phyloP scores from a whole-genome alignment of 2,888 invertebrate species.

The Rambutsinella grinnellia region DNA sequence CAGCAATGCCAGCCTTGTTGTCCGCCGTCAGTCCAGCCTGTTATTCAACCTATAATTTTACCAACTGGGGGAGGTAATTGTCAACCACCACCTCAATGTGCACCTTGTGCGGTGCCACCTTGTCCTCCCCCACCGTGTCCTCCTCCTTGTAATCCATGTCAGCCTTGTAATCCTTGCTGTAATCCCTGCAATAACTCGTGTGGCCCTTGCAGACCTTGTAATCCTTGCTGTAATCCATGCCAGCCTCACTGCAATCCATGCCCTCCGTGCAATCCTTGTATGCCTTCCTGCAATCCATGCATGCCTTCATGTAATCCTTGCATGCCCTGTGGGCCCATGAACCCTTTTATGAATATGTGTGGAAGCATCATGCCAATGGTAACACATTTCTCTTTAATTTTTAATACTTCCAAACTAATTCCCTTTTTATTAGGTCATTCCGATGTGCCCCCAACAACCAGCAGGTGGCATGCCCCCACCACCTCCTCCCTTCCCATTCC shows the following conservation, averaged over 20 bases:
- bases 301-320: constrained; percentile 25
- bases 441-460: constrained; percentile 45
- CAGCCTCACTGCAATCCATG: constrained; percentile 3
- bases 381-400: too few species aligned
- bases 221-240: constrained; percentile 18
- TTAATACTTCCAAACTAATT: neutral
- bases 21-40: constrained; percentile 34
- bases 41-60: constrained; percentile 57
- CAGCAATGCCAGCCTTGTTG: neutral
- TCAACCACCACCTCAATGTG: constrained; percentile 2
- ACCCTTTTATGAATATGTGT: constrained; percentile 34
- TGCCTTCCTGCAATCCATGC: constrained; percentile 13
- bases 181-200: constrained; percentile 32
- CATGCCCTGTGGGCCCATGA: constrained; percentile 21
- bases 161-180: constrained; percentile 17
- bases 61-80: constrained; percentile 2
- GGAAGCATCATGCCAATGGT: constrained; percentile 43
- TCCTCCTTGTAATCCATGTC: constrained; percentile 20
- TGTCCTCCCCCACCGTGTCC: constrained; percentile 15
- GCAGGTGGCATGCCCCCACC: constrained; percentile 8
- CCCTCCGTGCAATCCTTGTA: constrained; percentile 28
- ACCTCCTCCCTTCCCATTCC: constrained; percentile 29
- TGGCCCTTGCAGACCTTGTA: constrained; percentile 13
- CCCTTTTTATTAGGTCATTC: constrained; percentile 27
- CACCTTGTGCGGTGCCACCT: neutral